A percentile compares a stretch with the other conserved stretches of the same genome.
phyloP scores from a whole-genome alignment of 2,797 vertebrate species.

The Furcifer pardalis region DNA sequence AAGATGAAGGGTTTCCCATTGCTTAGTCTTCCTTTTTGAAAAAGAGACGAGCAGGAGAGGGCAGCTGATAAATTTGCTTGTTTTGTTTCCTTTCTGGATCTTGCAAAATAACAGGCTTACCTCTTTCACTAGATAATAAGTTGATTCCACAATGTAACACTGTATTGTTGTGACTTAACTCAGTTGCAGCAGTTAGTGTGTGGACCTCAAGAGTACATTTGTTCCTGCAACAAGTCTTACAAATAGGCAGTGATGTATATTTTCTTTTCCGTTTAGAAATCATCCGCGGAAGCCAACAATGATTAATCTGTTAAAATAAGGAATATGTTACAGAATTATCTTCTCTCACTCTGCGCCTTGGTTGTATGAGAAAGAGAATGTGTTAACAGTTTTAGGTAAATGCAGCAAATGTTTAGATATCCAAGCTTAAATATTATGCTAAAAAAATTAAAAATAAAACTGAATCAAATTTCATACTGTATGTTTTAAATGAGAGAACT shows the following conservation, averaged over 20 bases:
- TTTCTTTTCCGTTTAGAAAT: not conserved
- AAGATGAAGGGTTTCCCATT: not conserved
- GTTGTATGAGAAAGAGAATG: slow-evolving; percentile 21
- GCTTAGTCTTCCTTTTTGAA: not conserved
- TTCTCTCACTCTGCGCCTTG: not conserved
- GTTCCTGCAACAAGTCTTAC: not conserved
- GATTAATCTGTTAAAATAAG: slow-evolving; percentile 40
- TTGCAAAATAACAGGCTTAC: not conserved
- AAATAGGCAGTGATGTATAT: not conserved
- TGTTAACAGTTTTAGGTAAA: not conserved
- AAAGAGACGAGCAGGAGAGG: not conserved
- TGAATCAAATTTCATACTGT: slow-evolving; percentile 19
- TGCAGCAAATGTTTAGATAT: not conserved
- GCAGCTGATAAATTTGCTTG: not conserved
- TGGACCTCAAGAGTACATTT: not conserved
- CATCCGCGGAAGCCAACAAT: slow-evolving; percentile 37
- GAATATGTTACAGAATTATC: accelerated
- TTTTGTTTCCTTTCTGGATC: not conserved
- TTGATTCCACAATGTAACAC: not conserved
- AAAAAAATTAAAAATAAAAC: not conserved
- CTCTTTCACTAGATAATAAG: slow-evolving; percentile 41
- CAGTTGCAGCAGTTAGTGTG: not conserved
- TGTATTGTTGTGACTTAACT: not conserved
- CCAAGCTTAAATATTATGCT: slow-evolving; percentile 19
- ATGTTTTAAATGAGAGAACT: slow-evolving; percentile 14